Conservation (phyloP, 2,797 vertebrate genomes). For the Benthosema pterotum region DNA sequence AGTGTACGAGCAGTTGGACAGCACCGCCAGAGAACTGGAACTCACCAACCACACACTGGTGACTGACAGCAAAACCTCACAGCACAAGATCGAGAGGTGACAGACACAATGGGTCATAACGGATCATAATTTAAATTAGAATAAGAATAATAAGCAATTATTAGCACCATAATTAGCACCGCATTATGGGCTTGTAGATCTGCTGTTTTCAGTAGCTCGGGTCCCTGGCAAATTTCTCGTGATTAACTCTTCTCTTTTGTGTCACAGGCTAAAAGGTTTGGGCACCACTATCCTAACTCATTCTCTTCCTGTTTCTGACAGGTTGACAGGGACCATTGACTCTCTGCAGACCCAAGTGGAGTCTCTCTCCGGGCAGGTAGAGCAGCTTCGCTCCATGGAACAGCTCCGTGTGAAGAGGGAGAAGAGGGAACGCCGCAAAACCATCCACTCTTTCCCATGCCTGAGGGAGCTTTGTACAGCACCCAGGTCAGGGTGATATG, state of each 20-base stretch:
- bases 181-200: too few species aligned
- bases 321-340: constrained; percentile 89
- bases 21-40: constrained; percentile 92
- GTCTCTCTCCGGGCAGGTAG: constrained; percentile 89
- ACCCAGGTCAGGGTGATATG: constrained; percentile 67
- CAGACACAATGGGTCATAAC: too few species aligned
- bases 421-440: constrained; percentile 92
- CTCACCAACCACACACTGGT: constrained; percentile 90
- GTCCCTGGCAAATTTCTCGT: too few species aligned
- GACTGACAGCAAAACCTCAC: constrained; percentile 85
- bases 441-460: constrained; percentile 93
- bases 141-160: too few species aligned
- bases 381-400: constrained; percentile 88
- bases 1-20: constrained; percentile 97
- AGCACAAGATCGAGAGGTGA: constrained; percentile 72
- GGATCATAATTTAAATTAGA: too few species aligned
- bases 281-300: neutral
- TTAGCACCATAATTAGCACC: too few species aligned
- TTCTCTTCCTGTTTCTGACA: constrained; percentile 48
- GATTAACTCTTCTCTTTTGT: too few species aligned
- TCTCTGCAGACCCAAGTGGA: constrained; percentile 92
- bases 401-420: constrained; percentile 89
- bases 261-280: too few species aligned
- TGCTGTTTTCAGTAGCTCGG: too few species aligned
- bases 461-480: constrained; percentile 88